Base-by-base conservation (phyloP, 2,113 vertebrate species). In the Percopsis transmontana region DNA sequence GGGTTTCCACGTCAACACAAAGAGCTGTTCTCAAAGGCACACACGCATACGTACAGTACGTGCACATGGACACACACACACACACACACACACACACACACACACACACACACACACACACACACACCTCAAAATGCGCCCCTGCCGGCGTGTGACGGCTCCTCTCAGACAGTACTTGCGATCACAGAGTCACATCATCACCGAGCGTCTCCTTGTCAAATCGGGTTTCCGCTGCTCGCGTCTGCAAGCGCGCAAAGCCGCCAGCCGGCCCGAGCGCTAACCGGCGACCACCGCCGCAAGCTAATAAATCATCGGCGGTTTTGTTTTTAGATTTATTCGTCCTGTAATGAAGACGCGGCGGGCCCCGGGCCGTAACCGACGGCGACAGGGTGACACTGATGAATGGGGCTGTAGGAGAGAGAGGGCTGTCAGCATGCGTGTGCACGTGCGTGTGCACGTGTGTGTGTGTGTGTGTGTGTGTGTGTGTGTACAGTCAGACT, bases 291-390 rank as follows among this genome's bases (percentile, higher is more conserved):
- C 84, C 75, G 82, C 79, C 70, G 75, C 87, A 88, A 89, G 88
- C 89, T 89, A 90, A 91, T 91, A 91, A 90, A 91, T 91, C 88
- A 91, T 85, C 77, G 74, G 78, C 56, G 82, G 84, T 84, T 84
- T 88, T 89, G 88, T 88, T 88, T n/a, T 89, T 88, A 86, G 87
- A 90, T 87, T 87, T 85, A 87, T 88, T 88, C 78, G 72, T 81
- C 82, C 79, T 71, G 63, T 91, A 91, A 91, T 91, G 89, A 90
- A 91, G 89, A 91, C 80, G 77, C 78, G 77, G 82, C 54, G 77
- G 83, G 81, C 81, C 83, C 83, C 66, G 16, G 87, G 89, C 87
- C 44, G 68, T 87, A 88, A 87, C 87, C 82, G 72, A 86, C 72
- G 82, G 84, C 64, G 88, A 89, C 85, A 85, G 80, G 79, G 77